Base-by-base conservation (phyloP, 2,113 vertebrate genomes). In the Syrmaticus mikado region DNA sequence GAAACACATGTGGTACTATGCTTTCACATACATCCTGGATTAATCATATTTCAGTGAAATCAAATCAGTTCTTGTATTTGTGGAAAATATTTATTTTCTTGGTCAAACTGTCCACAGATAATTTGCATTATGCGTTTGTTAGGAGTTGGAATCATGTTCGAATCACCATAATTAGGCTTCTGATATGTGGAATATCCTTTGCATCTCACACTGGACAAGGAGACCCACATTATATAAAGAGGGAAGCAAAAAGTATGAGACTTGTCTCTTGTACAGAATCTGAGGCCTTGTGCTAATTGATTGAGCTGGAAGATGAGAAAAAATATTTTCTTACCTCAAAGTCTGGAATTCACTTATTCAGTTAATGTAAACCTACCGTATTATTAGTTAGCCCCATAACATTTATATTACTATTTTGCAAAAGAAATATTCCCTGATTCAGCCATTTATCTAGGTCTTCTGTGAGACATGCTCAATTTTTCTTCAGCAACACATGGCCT, bases 331-430 rank as follows among this genome's bases (percentile, higher is more conserved):
- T 85, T 95, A 93, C 43, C 65, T 87, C 76, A 87, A 80, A 87
- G 36, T 82, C 85, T 95, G 82, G 85, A 91, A 94, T 91, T 82
- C 89, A 76, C 50, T 79, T 93, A 74, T 67, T 89, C 94, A 94
- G n/a, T 91, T 89, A 78, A 89, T 94, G 75, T 85, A 94, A 97
- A 92, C 66, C 65, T 73, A 89, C 75, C 82, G n/a, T 96, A 38
- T 87, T 74, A 96, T 96, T 96, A 94, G 90, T 82, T 67, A 94
- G 45, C 61, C 65, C 58, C 55, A 50, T 89, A 50, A 78, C 9
- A 77, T 95, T 93, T 92, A 43, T 85, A 78, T 87, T 64, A 74
- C 68, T 34, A 58, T 85, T 92, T 87, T 95, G 85, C 77, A 90
- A 89, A 72, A 79, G 75, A 95, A 95, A 81, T 13, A 32, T 79